phyloP scores from a whole-genome alignment of 2,888 invertebrate genomes.

The Dexiosoma caninum region DNA sequence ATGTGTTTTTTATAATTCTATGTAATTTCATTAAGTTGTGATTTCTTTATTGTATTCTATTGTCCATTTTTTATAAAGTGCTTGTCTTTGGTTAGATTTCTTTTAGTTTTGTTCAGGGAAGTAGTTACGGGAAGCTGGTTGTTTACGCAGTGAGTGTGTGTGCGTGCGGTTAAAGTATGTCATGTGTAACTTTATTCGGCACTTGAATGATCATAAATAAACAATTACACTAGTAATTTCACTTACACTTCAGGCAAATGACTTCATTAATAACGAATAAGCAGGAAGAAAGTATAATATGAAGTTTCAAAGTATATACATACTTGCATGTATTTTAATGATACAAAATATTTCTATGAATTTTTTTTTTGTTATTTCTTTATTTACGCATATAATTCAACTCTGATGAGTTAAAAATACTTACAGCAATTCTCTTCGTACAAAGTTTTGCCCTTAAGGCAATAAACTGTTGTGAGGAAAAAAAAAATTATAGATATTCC shows the following conservation, averaged over 20 bases:
- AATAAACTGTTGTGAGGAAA: too few relatives aligned
- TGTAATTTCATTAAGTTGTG: slow-evolving; percentile 67
- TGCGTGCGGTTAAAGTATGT: slow-evolving; percentile 47
- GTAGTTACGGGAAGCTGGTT: background rate
- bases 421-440: too few relatives aligned
- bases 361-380: too few relatives aligned
- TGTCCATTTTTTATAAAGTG: slow-evolving; percentile 63
- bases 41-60: slow-evolving; percentile 61
- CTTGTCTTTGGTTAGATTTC: background rate
- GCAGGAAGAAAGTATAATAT: background rate
- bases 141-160: background rate
- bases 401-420: too few relatives aligned
- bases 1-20: slow-evolving; percentile 19
- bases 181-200: slow-evolving; percentile 75
- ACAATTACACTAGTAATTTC: slow-evolving; percentile 71
- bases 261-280: slow-evolving; percentile 60
- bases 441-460: too few relatives aligned
- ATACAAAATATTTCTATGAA: too few relatives aligned
- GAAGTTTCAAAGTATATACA: background rate
- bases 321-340: too few relatives aligned
- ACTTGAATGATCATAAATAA: slow-evolving; percentile 75
- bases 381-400: too few relatives aligned
- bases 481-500: too few relatives aligned
- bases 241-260: slow-evolving; percentile 53
- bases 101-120: background rate